These are phyloP conservation scores for Enteromius argenteus DNA, from an alignment of 2,797 vertebrate species.

Conservation along the genomic window DNA sequence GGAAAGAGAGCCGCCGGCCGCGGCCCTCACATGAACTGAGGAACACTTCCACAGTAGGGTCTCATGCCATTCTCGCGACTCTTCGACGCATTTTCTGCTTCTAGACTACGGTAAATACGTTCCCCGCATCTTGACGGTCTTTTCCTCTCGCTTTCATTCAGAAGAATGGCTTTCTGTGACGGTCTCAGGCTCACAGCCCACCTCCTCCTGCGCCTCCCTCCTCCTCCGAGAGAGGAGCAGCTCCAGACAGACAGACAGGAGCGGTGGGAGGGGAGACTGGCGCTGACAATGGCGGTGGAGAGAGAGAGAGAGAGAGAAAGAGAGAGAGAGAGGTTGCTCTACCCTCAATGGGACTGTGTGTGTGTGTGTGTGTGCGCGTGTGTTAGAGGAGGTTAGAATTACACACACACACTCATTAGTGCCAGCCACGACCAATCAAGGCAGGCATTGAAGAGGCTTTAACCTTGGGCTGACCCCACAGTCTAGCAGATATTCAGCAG, in stretches of 20 bases:
- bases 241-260: constrained; percentile 63
- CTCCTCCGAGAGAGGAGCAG: constrained; percentile 58
- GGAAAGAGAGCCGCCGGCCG: constrained; percentile 61
- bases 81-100: constrained; percentile 44
- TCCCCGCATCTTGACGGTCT: constrained; percentile 59
- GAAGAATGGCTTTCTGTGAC: constrained; percentile 64
- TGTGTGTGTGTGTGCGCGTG: constrained; percentile 12
- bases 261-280: constrained; percentile 46
- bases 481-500: constrained; percentile 67
- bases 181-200: constrained; percentile 49
- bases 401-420: constrained; percentile 57
- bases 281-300: constrained; percentile 56
- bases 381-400: constrained; percentile 52
- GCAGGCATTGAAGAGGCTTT: constrained; percentile 61
- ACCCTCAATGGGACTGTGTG: constrained; percentile 44
- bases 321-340: constrained; percentile 43
- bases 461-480: constrained; percentile 66
- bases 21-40: constrained; percentile 55
- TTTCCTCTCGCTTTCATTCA: constrained; percentile 62
- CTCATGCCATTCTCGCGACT: constrained; percentile 59
- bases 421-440: constrained; percentile 58
- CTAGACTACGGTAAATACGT: constrained; percentile 48
- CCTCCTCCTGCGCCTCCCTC: constrained; percentile 50
- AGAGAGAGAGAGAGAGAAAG: constrained; percentile 21
- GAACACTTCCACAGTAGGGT: constrained; percentile 57